Base-by-base conservation (phyloP, 2,888 invertebrate genomes). In the Microplitis manilae region DNA sequence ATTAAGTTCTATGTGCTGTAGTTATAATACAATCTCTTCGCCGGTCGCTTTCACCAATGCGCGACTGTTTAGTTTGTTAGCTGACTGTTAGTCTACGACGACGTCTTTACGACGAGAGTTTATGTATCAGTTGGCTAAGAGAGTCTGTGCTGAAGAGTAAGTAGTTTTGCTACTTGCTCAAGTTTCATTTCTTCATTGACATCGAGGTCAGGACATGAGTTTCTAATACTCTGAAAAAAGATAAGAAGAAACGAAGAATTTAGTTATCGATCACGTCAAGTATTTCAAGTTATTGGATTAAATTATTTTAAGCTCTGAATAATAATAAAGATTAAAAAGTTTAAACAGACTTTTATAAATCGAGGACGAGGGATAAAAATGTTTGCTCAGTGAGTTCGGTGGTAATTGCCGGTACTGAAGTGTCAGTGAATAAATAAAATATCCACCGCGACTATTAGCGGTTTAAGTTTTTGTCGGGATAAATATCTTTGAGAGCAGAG, bases 401-500 rank as follows among this genome's bases (percentile, higher is more conserved):
- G 30, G 4, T 30, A 30, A 30, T 30, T 30, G 30, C 30, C 30
- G 13, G 50, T 50, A 13, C 13, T 30, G 38, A 65, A 30, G 65
- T 65, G 65, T 30, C 13, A 30, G 65, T 30, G 65, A 62, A 65
- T 65, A 30, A 30, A 30, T 30, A 30, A 30, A 30, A 30, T 30
- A 30, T 30, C 30, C 30, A 4, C 30, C 30, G 30, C 30, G 30
- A 30, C 30, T 30, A 8, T 65, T 30, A 65, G 20, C 38, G 30
- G 20, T 20, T 65, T 30, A 38, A 20, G 8, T 67, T 73, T 65
- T 50, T 59, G 59, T 20, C 41, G 50, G 30, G 65, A 62, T 8
- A 75, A 76, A 72, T 50, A 67, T 69, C 72, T 69, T 15, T 71
- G 20, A 30, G 75, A 76, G 76, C 75, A 77, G 67, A 67, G 79